Base-by-base conservation (phyloP, 2,888 invertebrate species). In the Tetanocera ferruginea region DNA sequence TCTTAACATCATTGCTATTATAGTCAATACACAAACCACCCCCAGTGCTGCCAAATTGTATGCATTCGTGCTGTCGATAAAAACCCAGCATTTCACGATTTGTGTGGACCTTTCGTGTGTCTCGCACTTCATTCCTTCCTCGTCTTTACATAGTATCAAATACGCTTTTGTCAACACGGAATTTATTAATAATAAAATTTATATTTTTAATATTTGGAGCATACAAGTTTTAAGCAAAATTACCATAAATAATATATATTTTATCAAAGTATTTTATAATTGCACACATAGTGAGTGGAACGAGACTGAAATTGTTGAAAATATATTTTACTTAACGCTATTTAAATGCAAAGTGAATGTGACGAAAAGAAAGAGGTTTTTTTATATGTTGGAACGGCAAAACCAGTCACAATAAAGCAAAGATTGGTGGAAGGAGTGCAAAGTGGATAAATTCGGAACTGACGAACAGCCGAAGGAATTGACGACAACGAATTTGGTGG, bases 141-240 rank as follows among this genome's bases (percentile, higher is more conserved):
- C n/a, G 31, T 37, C 66, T 66, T 34, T 64, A 66, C 66, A 66
- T 8, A 25, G 34, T 14, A 66, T 66, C 70, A 70, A 55, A 57
- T 25, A 69, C 34, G 76, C 57, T 74, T 76, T 79, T 67, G 73
- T 49, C 78, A 76, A 76, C 69, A 76, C 73, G 76, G 69, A 79
- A 70, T 76, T 76, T 37, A 73, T 60, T 69, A 43, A 74, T 73
- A 76, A 76, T 66, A 72, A 60, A 67, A 69, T 70, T 43, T 74
- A 76, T 73, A 69, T 79, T 76, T 78, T 76, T 76, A 57, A 73
- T 8, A 43, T 69, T 79, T 76, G 34, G 52, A 49, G 23, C 52
- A 25, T 8, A 66, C 31, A 66, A 73, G 51, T 70, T 67, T 49
- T 75, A 69, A 37, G 25, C 9, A 64, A 73, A 72, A 67, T 19